Conservation (phyloP, 2,113 vertebrate species). For the Lanius ludovicianus region DNA sequence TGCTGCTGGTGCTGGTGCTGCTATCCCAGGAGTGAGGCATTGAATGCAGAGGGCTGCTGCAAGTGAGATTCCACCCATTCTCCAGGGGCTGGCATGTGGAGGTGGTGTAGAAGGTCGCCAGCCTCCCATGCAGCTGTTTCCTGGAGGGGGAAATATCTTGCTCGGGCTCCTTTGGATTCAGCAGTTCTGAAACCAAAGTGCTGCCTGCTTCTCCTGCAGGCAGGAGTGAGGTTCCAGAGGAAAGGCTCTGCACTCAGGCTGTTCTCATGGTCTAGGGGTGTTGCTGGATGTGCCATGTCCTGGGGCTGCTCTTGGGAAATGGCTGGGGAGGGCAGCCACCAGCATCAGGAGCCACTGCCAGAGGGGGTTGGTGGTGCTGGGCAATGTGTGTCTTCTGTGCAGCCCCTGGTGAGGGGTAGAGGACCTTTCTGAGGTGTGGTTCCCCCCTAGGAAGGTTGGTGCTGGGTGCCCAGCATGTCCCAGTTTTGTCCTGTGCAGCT, state of each 20-base stretch:
- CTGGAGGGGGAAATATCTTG: neutral
- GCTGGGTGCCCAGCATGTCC: neutral
- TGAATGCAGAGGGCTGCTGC: neutral
- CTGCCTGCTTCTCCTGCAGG: neutral
- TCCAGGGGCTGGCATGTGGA: neutral
- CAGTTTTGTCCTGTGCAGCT: neutral
- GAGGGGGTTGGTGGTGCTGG: neutral
- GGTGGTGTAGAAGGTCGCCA: neutral
- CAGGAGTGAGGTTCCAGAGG: neutral
- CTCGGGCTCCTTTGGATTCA: neutral
- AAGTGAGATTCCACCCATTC: neutral
- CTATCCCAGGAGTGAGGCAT: neutral
- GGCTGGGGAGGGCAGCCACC: neutral
- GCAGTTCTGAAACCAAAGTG: neutral
- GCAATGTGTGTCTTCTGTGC: neutral
- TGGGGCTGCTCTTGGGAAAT: neutral
- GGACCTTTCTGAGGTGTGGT: neutral
- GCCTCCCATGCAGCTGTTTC: neutral
- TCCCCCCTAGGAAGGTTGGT: neutral
- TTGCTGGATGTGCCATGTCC: neutral
- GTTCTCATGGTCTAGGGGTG: accelerated
- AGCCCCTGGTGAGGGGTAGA: neutral
- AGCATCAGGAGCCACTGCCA: neutral
- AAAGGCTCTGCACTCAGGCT: neutral
- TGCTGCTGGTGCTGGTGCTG: neutral